Base-by-base conservation (phyloP, 2,113 vertebrate species). In the Zosterops pallidus region DNA sequence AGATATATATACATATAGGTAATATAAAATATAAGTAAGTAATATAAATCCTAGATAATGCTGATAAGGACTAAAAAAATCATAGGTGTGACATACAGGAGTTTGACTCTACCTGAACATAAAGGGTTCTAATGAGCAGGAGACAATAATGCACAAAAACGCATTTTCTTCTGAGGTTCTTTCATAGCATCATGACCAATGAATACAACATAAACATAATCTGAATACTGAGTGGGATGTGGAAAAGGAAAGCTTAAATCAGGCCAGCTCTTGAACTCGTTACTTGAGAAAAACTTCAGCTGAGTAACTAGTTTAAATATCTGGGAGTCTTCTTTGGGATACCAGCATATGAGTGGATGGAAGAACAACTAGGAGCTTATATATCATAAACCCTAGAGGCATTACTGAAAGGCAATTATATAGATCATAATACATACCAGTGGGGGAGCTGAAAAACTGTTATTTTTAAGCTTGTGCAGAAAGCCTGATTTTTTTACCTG, bases 191-290 rank as follows among this genome's bases (percentile, higher is more conserved):
- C 44, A 23, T 11, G 65, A 68, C 11, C 60, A 86, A 20, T 9
- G 5, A 9, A 9, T 41, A 28, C 12, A 67, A 44, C 1, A 1
- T 17, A 69, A 67, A 63, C 0, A 1, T 28, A 33, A 59, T 11
- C 33, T 39, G 49, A 76, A 49, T 56, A 28, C 31, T 52, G 15
- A 25, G 14, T 16, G n/a, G 22, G 44, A 79, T n/a, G 11, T 3
- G 6, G 18, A 37, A 49, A 77, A 53, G 5, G 14, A 18, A 68
- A 64, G 2, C 4, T 56, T 74, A 33, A 55, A 18, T 60, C 31
- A 28, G 49, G 12, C 13, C 6, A 26, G 63, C n/a, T 16, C 25
- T 46, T 85, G 12, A 85, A 46, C 18, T 41, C 28, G 12, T 37
- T 62, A 49, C 44, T 62, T 16, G 19, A 62, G 13, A 75, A 67